Percentiles rank a stretch among this genome's conserved stretches.
phyloP scores from a whole-genome alignment of 2,888 invertebrate genomes.

The Itoplectis maculator region DNA sequence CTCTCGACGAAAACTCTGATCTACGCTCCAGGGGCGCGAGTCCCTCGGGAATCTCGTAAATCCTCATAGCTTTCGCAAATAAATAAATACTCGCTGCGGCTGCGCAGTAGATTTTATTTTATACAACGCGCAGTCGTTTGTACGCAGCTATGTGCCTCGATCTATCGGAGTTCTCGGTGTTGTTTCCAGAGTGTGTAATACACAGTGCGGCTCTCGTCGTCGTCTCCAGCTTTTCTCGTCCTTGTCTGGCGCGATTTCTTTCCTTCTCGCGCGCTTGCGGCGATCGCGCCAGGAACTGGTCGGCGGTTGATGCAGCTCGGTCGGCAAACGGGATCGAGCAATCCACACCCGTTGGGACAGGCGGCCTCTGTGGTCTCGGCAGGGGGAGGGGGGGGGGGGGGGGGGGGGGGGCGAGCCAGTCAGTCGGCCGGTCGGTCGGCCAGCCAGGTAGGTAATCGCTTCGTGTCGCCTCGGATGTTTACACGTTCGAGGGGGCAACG shows the following conservation, averaged over 20 bases:
- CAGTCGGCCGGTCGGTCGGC: not conserved
- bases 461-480: slow-evolving; percentile 75
- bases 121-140: not conserved
- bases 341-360: slow-evolving; percentile 42
- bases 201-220: slow-evolving; percentile 9
- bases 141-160: not conserved
- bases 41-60: slow-evolving; percentile 11
- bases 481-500: slow-evolving; percentile 70
- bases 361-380: not conserved
- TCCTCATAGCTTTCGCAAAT: slow-evolving; percentile 22
- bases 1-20: not conserved
- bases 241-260: slow-evolving; percentile 12
- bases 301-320: slow-evolving; percentile 10
- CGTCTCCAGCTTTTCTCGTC: slow-evolving; percentile 10
- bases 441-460: slow-evolving; percentile 70
- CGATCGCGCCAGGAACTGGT: slow-evolving; percentile 29
- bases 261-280: slow-evolving; percentile 2
- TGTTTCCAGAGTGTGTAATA: not conserved
- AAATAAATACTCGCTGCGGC: not conserved
- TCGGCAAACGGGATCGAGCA: slow-evolving; percentile 46
- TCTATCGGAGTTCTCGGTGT: not conserved
- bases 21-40: slow-evolving; percentile 12
- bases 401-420: too few relatives aligned
- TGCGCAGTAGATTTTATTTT: slow-evolving; percentile 25
- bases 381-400: not conserved